These are phyloP conservation scores for Stomatorhinus ivindoensis DNA, from an alignment of 2,113 vertebrate genomes.

Conservation along the genomic window DNA sequence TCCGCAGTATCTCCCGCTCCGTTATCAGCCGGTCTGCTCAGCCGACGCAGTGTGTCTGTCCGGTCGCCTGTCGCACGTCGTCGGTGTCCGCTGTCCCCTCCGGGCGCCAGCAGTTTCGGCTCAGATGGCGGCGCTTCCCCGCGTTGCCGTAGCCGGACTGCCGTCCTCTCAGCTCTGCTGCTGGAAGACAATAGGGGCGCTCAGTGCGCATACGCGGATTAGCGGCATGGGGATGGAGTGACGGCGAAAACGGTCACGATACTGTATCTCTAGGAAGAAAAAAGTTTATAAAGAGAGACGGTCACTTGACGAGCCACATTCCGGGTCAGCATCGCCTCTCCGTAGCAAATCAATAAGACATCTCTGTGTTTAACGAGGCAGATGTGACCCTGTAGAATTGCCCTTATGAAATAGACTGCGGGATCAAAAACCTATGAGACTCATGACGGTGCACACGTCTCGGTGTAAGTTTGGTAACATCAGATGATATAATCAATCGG, in stretches of 20 bases:
- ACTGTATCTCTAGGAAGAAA: not conserved
- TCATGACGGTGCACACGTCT: not conserved
- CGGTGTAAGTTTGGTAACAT: not conserved
- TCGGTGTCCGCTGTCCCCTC: slow-evolving; percentile 21
- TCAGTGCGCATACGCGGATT: slow-evolving; percentile 59
- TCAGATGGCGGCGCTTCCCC: slow-evolving; percentile 50
- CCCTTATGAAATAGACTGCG: slow-evolving; percentile 10
- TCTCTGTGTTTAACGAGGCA: not conserved
- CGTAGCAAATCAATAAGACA: not conserved
- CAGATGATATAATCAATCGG: not conserved
- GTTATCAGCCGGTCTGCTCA: slow-evolving; percentile 34
- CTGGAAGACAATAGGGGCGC: slow-evolving; percentile 55
- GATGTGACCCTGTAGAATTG: slow-evolving; percentile 23
- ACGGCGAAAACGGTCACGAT: slow-evolving; percentile 12
- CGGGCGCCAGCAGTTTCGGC: slow-evolving; percentile 42
- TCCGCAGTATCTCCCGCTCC: slow-evolving; percentile 29
- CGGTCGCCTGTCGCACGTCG: slow-evolving; percentile 22
- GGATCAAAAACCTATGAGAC: not conserved
- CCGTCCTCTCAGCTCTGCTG: slow-evolving; percentile 33
- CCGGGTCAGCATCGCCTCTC: not conserved
- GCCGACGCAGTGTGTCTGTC: slow-evolving; percentile 39
- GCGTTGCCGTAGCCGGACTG: slow-evolving; percentile 37
- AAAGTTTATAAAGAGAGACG: slow-evolving; percentile 10
- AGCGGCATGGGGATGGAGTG: slow-evolving; percentile 32
- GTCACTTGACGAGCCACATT: not conserved